Conservation (phyloP, 2,113 vertebrate species). For the Rhabdornis inornatus region DNA sequence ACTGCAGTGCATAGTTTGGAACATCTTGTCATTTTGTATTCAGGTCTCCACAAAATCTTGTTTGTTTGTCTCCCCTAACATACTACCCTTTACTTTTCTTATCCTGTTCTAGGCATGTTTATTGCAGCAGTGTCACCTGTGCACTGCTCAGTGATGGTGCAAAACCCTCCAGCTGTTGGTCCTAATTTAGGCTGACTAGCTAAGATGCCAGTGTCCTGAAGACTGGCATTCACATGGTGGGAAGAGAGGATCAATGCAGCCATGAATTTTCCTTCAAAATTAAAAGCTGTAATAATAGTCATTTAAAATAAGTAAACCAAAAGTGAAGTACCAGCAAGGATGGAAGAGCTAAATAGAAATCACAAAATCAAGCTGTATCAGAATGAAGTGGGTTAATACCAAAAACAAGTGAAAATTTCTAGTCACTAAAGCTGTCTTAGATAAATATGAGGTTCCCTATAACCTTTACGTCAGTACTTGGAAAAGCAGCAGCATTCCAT, state of each 20-base stretch:
- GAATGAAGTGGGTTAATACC: neutral
- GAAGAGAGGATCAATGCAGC: neutral
- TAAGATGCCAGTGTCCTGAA: neutral
- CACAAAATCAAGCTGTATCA: rapidly evolving
- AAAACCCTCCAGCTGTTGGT: neutral
- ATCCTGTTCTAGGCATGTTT: neutral
- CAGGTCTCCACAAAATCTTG: neutral
- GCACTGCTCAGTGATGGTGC: neutral
- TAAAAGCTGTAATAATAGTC: neutral
- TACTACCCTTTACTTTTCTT: neutral
- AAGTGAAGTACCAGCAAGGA: neutral
- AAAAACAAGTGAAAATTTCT: neutral
- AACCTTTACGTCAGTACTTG: neutral
- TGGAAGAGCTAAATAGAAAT: neutral
- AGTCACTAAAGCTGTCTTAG: neutral
- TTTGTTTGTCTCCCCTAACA: neutral
- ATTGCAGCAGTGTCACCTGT: neutral
- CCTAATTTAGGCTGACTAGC: neutral
- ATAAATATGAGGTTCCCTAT: neutral
- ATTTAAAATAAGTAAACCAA: neutral
- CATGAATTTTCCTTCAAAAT: neutral
- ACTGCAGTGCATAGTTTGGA: neutral
- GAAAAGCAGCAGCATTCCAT: neutral
- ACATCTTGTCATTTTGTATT: neutral
- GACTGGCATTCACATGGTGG: neutral